Conservation (phyloP, 2,113 vertebrate species). For the Piaya cayana region DNA sequence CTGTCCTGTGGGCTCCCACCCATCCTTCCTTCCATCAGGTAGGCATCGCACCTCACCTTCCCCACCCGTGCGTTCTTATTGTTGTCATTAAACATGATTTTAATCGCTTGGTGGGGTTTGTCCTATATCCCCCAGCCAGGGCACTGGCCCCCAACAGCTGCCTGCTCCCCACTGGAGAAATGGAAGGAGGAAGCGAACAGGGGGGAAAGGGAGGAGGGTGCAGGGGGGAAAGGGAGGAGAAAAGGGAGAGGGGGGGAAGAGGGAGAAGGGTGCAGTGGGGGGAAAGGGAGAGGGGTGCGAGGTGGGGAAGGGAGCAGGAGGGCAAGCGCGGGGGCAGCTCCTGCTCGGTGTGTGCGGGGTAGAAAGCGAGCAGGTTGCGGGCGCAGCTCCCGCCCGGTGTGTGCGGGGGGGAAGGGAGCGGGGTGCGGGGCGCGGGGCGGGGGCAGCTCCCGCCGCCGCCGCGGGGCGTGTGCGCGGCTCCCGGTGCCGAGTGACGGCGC, state of each 20-base stretch:
- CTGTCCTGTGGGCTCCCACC: neutral
- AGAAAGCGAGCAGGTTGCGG: neutral
- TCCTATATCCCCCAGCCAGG: neutral
- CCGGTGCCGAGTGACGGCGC: constrained; percentile 45
- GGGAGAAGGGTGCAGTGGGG: no score
- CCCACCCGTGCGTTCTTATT: neutral
- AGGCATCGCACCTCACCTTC: neutral
- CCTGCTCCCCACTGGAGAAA: neutral
- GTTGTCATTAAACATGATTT: neutral
- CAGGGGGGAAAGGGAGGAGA: no score
- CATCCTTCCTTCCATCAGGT: neutral
- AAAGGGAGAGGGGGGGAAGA: no score
- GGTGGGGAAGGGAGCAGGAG: neutral
- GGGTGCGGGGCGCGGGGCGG: neutral
- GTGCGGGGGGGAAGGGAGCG: neutral
- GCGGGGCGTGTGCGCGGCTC: constrained; percentile 43
- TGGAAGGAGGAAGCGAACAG: no score
- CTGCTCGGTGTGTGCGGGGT: neutral
- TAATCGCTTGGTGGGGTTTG: neutral
- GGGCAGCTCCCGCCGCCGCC: neutral
- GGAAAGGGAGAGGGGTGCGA: no score
- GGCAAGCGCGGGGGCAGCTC: neutral
- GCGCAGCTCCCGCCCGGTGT: no score
- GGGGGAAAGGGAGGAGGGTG: no score
- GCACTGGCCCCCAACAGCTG: neutral